phyloP scores from a whole-genome alignment of 2,113 vertebrate species.

The Phyllostomus hastatus region DNA sequence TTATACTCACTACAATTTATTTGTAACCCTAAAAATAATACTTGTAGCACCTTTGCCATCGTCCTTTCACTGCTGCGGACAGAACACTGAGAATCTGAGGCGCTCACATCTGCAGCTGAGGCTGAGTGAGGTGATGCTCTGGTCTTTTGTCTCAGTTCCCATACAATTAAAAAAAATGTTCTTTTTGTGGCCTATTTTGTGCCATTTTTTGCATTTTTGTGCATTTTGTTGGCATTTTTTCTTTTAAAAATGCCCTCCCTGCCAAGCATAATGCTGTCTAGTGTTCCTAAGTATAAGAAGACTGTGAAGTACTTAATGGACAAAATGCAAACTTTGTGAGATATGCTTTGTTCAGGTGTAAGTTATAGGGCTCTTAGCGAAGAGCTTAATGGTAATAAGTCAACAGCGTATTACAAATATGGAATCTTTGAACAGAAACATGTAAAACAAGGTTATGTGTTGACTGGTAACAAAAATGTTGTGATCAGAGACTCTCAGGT shows the following conservation, averaged over 20 bases:
- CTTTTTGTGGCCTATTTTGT: background rate
- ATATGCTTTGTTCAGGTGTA: background rate
- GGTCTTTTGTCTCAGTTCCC: background rate
- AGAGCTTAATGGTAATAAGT: background rate
- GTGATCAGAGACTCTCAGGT: background rate
- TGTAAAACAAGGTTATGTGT: background rate
- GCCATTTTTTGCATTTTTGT: background rate
- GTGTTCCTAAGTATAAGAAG: background rate
- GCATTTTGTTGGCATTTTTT: background rate
- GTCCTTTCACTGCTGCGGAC: background rate
- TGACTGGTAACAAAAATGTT: background rate
- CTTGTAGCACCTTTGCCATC: background rate
- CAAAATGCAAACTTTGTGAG: background rate
- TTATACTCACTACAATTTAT: background rate
- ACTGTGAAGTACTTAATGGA: background rate
- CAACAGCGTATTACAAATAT: background rate
- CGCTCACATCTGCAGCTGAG: background rate
- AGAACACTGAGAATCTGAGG: background rate
- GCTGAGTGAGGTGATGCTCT: background rate
- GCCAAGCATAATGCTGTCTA: background rate
- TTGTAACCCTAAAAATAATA: background rate
- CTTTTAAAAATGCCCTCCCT: background rate
- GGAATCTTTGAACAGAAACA: background rate
- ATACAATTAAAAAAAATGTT: background rate
- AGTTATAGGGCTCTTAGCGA: background rate